Evolutionary conservation across 1,140 invertebrate species (phyloP).

Genomic region (Ruditapes philippinarum): DNA sequence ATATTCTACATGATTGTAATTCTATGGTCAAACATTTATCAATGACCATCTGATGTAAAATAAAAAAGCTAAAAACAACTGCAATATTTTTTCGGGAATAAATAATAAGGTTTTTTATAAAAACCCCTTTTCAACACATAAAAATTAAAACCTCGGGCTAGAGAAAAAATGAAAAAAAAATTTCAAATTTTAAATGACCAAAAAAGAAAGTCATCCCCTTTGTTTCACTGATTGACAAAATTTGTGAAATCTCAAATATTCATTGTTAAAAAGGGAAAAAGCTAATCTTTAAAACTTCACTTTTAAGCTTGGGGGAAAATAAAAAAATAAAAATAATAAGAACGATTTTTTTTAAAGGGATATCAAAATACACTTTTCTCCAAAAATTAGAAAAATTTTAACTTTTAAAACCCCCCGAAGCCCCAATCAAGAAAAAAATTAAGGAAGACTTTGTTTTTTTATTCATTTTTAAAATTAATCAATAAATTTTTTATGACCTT

Average conservation of each 20-base stretch:
- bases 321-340: too few relatives aligned
- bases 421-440: too few relatives aligned
- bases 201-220: not conserved
- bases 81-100: not conserved
- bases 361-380: too few relatives aligned
- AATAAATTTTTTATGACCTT: too few relatives aligned
- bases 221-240: not conserved
- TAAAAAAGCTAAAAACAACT: not conserved
- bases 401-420: too few relatives aligned
- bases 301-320: not conserved
- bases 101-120: not conserved
- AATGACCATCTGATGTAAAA: not conserved
- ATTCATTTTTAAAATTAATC: too few relatives aligned
- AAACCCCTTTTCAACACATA: not conserved
- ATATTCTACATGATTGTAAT: not conserved
- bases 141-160: not conserved
- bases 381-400: too few relatives aligned
- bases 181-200: not conserved
- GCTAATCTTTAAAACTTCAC: not conserved
- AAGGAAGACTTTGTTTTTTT: too few relatives aligned
- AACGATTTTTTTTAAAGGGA: too few relatives aligned
- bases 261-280: not conserved
- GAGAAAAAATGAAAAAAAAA: not conserved
- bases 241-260: too few relatives aligned
- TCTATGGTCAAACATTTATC: not conserved